A percentile compares a stretch with the other conserved stretches of the same genome.
Conservation (phyloP, 2,797 vertebrate genomes). For the Phyllotis vaccarum region DNA sequence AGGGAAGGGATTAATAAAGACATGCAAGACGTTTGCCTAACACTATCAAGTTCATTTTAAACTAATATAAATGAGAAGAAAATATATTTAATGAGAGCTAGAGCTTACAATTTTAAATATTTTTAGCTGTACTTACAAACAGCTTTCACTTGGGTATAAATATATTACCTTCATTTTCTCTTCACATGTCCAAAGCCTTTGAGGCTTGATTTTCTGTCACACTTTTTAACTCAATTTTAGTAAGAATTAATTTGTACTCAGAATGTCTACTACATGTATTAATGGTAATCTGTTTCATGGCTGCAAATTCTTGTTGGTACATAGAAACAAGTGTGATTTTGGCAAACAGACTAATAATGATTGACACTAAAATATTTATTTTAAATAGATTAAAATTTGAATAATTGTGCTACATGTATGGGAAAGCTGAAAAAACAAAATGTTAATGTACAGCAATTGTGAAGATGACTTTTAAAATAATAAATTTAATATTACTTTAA, state of each 20-base stretch:
- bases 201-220: conserved; percentile 77
- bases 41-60: background rate
- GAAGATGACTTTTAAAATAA: background rate
- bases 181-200: conserved; percentile 78
- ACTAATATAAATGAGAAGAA: conserved; percentile 32
- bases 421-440: conserved; percentile 32
- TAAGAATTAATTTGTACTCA: conserved; percentile 83
- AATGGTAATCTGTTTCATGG: conserved; percentile 96
- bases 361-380: conserved; percentile 48
- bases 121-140: conserved; percentile 93
- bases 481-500: background rate
- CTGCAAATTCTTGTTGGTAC: conserved; percentile 92
- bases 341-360: conserved; percentile 66
- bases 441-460: background rate
- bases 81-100: conserved; percentile 23
- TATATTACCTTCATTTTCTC: conserved; percentile 88
- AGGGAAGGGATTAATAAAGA: conserved; percentile 15
- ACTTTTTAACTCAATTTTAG: conserved; percentile 79
- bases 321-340: conserved; percentile 66
- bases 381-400: conserved; percentile 50
- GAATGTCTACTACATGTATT: conserved; percentile 89
- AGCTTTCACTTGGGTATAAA: conserved; percentile 94
- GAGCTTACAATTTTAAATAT: conserved; percentile 36
- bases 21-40: background rate
- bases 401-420: conserved; percentile 40